A percentile compares a stretch with the other conserved stretches of the same genome.
Conservation (phyloP, 2,888 invertebrate genomes). For the Hololepta plana region DNA sequence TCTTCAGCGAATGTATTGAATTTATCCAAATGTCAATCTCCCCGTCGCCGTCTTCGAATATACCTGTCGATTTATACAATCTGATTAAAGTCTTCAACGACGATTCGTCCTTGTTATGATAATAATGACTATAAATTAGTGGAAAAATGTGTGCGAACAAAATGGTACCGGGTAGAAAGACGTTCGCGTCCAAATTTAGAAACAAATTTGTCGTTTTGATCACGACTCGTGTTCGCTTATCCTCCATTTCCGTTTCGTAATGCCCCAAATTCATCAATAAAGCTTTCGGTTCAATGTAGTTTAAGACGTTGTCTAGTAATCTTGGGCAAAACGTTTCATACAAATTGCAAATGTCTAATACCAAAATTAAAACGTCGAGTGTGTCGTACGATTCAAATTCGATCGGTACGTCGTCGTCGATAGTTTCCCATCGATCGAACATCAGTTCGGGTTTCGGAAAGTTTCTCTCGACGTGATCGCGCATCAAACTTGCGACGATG, state of each 20-base stretch:
- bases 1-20: constrained; percentile 16
- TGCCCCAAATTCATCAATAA: too few relatives aligned
- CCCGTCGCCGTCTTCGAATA: constrained; percentile 43
- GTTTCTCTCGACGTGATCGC: constrained; percentile 15
- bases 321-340: constrained; percentile 34
- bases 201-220: constrained; percentile 27
- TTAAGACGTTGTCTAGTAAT: too few relatives aligned
- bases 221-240: too few relatives aligned
- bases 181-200: constrained; percentile 19
- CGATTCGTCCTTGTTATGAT: too few relatives aligned
- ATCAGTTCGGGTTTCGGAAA: constrained; percentile 22
- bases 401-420: constrained; percentile 10
- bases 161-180: constrained; percentile 19
- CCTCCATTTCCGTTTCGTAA: too few relatives aligned
- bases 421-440: constrained; percentile 23
- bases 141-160: constrained; percentile 15
- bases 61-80: constrained; percentile 41
- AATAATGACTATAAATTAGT: too few relatives aligned
- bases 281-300: too few relatives aligned
- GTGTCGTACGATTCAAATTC: constrained; percentile 12
- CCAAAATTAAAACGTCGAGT: constrained; percentile 17
- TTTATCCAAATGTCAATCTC: constrained; percentile 48
- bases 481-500: too few relatives aligned
- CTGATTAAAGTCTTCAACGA: too few relatives aligned
- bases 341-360: constrained; percentile 36